Conservation (phyloP, 2,797 vertebrate species). For the Choloepus didactylus region DNA sequence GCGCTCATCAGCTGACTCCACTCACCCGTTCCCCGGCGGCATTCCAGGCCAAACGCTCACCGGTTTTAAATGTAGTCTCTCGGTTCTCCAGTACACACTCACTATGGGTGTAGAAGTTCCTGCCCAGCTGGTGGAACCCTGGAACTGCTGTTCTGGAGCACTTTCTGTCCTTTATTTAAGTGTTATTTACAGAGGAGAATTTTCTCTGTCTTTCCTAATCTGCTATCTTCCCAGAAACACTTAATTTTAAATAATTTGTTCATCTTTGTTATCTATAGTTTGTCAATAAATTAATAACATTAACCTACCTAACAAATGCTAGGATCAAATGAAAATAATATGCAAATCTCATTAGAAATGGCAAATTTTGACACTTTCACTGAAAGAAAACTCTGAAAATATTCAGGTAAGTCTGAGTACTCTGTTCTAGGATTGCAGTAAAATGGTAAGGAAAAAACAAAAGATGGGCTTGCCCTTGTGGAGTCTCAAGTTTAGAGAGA, state of each 20-base stretch:
- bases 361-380: neutral
- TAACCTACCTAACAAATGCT: slow-evolving; percentile 13
- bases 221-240: neutral
- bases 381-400: slow-evolving; percentile 24
- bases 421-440: neutral
- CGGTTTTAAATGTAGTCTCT: no score
- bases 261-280: slow-evolving; percentile 4
- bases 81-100: no score
- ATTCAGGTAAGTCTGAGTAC: neutral
- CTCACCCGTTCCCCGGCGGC: no score
- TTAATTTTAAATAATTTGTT: neutral
- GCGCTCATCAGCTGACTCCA: no score
- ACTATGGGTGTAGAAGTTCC: no score
- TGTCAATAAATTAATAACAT: neutral
- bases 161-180: no score
- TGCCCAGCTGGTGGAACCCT: no score
- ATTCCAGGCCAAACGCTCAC: no score
- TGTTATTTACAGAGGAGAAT: no score
- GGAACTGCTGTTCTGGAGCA: no score
- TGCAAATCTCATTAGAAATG: slow-evolving; percentile 37
- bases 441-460: neutral
- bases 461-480: neutral
- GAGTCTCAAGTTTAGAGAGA: neutral
- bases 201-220: no score
- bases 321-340: slow-evolving; percentile 34